A percentile compares a stretch with the other conserved stretches of the same genome.
phyloP scores from a whole-genome alignment of 2,113 vertebrate genomes.

The Sphaerodactylus townsendi region DNA sequence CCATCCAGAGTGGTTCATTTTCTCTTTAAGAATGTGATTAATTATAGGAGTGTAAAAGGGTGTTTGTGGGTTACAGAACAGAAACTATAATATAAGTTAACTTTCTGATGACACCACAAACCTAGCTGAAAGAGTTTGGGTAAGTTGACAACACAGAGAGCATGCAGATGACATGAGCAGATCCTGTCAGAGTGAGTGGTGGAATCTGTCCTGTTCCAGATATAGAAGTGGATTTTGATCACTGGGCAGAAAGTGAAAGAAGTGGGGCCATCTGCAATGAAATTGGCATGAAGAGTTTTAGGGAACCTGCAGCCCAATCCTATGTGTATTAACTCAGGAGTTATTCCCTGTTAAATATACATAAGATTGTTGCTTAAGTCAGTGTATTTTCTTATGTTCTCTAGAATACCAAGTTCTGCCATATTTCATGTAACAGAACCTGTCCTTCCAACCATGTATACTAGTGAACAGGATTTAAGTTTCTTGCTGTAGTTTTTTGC shows the following conservation, averaged over 20 bases:
- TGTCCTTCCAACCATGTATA: neutral
- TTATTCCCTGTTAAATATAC: too few species aligned
- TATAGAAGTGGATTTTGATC: neutral
- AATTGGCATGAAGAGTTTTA: neutral
- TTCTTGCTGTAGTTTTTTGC: neutral
- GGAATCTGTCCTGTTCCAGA: neutral
- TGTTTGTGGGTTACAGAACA: too few species aligned
- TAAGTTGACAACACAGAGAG: neutral
- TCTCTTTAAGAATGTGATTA: neutral
- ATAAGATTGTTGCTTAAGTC: too few species aligned
- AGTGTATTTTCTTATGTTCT: neutral
- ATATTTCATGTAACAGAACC: neutral
- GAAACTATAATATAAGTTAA: neutral
- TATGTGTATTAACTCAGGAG: neutral
- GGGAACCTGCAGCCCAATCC: neutral
- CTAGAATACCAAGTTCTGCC: neutral
- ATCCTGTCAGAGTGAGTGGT: neutral
- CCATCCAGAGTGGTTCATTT: neutral
- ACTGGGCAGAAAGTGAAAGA: neutral
- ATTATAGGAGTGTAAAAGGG: too few species aligned
- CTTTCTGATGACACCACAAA: neutral
- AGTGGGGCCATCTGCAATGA: neutral
- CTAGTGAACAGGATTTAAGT: neutral
- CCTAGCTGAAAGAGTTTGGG: neutral
- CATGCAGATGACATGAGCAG: neutral